These are phyloP conservation scores for Graphium colonna DNA, from an alignment of 2,888 invertebrate genomes.

Conservation along the genomic window DNA sequence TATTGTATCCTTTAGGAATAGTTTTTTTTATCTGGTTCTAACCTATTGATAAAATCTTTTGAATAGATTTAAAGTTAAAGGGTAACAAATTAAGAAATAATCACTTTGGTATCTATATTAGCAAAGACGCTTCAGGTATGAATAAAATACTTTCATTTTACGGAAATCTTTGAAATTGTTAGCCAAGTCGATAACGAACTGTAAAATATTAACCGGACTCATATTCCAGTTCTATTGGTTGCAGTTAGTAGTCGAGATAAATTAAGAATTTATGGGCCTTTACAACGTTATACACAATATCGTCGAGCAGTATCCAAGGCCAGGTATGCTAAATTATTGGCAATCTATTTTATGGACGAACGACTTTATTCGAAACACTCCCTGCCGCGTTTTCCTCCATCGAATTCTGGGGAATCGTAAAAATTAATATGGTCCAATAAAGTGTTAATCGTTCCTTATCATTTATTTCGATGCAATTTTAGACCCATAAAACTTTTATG, in stretches of 20 bases:
- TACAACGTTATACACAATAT: neutral
- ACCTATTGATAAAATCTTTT: no score
- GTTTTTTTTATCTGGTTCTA: no score
- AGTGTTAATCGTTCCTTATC: slow-evolving; percentile 13
- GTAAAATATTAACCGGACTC: no score
- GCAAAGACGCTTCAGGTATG: no score
- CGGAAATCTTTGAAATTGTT: no score
- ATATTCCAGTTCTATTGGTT: no score
- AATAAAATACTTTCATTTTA: no score
- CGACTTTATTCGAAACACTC: slow-evolving; percentile 18
- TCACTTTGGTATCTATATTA: no score
- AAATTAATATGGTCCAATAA: slow-evolving; percentile 26
- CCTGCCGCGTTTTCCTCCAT: slow-evolving; percentile 32
- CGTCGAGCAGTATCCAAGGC: slow-evolving; percentile 28
- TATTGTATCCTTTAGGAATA: no score
- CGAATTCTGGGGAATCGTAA: slow-evolving; percentile 33
- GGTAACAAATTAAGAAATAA: no score
- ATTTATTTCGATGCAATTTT: slow-evolving; percentile 13
- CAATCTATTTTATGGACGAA: slow-evolving; percentile 39
- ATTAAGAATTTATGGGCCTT: slow-evolving; percentile 6
- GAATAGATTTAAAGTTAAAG: no score
- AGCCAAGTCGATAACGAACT: no score
- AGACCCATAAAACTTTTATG: neutral
- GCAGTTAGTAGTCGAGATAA: neutral
- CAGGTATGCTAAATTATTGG: slow-evolving; percentile 35